Percentiles rank a stretch among this genome's conserved stretches.
These are phyloP conservation scores for Crypturellus tataupa DNA, from an alignment of 2,797 vertebrate species.

Conservation along the genomic window DNA sequence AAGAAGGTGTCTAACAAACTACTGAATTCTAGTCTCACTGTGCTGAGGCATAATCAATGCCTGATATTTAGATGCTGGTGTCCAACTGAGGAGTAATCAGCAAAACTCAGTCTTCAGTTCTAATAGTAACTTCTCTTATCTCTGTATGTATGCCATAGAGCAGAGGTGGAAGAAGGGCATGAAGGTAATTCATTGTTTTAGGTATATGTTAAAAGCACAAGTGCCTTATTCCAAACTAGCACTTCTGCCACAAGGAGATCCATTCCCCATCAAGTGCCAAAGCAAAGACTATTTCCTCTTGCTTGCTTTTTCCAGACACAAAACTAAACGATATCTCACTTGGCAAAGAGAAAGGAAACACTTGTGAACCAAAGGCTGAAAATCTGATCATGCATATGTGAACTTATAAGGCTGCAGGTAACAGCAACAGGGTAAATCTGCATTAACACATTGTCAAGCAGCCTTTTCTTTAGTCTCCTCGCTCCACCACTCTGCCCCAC, in stretches of 20 bases:
- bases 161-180: background rate
- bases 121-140: background rate
- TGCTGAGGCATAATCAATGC: background rate
- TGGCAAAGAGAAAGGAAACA: background rate
- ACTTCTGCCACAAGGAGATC: background rate
- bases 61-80: background rate
- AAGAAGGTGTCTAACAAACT: background rate
- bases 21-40: background rate
- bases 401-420: slow-evolving; percentile 22
- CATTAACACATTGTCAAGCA: slow-evolving; percentile 63
- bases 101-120: background rate
- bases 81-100: background rate
- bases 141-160: background rate
- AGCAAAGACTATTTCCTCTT: background rate
- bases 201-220: background rate
- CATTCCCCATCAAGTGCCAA: background rate
- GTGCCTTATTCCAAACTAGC: background rate
- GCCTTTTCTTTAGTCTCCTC: slow-evolving; percentile 54
- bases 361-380: slow-evolving; percentile 22
- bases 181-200: background rate
- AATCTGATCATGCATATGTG: slow-evolving; percentile 49
- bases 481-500: background rate
- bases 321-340: background rate
- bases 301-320: background rate
- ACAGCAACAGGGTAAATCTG: slow-evolving; percentile 28